Evolutionary conservation across 1,140 invertebrate genomes (phyloP), one percentile per base, ranked within the genome.

Genomic region (Orchestia grillus): DNA sequence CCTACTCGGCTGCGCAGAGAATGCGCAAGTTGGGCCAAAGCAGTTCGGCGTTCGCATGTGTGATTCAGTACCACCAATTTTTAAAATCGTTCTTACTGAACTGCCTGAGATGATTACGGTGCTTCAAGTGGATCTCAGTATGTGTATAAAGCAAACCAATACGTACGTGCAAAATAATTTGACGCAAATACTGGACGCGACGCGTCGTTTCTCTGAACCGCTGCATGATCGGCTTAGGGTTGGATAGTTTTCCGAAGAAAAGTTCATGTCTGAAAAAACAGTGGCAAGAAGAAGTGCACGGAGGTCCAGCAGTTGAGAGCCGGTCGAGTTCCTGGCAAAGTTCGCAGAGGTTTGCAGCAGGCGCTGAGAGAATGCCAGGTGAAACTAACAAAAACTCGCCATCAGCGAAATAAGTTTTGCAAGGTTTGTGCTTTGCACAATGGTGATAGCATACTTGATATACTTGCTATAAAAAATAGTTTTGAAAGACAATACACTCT

Each of bases 291-390:
- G 44, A 28, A 77, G 44, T 44, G 36, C 0, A 45, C 44, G 92
- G 0, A 47, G 92, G 15, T 16, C 92, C 0, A 8, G 92, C 40
- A 94, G 43, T 90, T 47, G 92, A 94, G 92, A n/a, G 43, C 43
- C 44, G 42, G 92, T 44, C 41, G 92, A 94, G 92, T 44, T 44
- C 43, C 8, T 42, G 92, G 16, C 1, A 92, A 92, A 92, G 41
- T 92, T 92, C n/a, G 4, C 28, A 41, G 43, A 41, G 41, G 88
- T 44, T 90, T 41, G 88, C n/a, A 42, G 88, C 3, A 42, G 88
- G 88, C n/a, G 88, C 88, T 42, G 43, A 90, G 88, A 90, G 41
- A 90, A 90, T 41, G 88, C 88, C 88, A 90, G 88, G 88, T 90
- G 88, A 90, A 90, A 44, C 88, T 42, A 41, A 90, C 41, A 44